A percentile compares a stretch with the other conserved stretches of the same genome.
Conservation (phyloP, 2,113 vertebrate species). For the Pachypanchax playfairii region DNA sequence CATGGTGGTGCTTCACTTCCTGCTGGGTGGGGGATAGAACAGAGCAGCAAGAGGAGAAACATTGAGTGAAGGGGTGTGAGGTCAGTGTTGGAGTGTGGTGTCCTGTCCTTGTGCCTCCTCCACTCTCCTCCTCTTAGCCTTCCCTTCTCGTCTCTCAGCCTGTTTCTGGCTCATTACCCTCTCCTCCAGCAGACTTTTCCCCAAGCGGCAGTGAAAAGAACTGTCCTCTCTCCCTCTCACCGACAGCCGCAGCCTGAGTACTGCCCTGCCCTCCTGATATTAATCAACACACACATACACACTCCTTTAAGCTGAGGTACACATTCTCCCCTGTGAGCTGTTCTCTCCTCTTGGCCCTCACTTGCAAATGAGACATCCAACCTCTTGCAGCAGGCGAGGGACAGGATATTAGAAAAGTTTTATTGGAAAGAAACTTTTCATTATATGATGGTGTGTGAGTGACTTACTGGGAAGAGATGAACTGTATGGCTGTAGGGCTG, state of each 20-base stretch:
- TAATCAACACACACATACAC: slow-evolving; percentile 71
- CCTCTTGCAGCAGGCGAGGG: slow-evolving; percentile 52
- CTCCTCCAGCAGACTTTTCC: slow-evolving; percentile 78
- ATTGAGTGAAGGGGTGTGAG: slow-evolving; percentile 60
- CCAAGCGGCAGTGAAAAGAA: slow-evolving; percentile 77
- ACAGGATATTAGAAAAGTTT: slow-evolving; percentile 67
- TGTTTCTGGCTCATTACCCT: slow-evolving; percentile 83
- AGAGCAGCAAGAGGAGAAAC: slow-evolving; percentile 32
- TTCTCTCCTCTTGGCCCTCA: slow-evolving; percentile 59
- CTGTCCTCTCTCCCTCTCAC: slow-evolving; percentile 72
- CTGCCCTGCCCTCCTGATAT: slow-evolving; percentile 76
- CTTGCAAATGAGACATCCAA: slow-evolving; percentile 72
- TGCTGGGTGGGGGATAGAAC: slow-evolving; percentile 1
- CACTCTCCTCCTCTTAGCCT: slow-evolving; percentile 61
- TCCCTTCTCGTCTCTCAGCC: slow-evolving; percentile 67
- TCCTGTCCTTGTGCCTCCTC: slow-evolving; percentile 76
- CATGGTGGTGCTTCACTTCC: slow-evolving; percentile 59
- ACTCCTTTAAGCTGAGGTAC: slow-evolving; percentile 31
- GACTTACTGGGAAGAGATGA: slow-evolving; percentile 20
- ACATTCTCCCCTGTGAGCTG: slow-evolving; percentile 55
- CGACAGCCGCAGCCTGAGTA: slow-evolving; percentile 64
- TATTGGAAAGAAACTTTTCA: slow-evolving; percentile 53
- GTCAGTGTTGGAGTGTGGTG: slow-evolving; percentile 43
- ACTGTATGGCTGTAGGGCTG: neutral
- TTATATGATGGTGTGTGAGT: slow-evolving; percentile 25